These are phyloP conservation scores for Cladorhizidae sp. DNA, from an alignment of 37 sponge, comb jelly and placozoan genomes.

Conservation along the genomic window DNA sequence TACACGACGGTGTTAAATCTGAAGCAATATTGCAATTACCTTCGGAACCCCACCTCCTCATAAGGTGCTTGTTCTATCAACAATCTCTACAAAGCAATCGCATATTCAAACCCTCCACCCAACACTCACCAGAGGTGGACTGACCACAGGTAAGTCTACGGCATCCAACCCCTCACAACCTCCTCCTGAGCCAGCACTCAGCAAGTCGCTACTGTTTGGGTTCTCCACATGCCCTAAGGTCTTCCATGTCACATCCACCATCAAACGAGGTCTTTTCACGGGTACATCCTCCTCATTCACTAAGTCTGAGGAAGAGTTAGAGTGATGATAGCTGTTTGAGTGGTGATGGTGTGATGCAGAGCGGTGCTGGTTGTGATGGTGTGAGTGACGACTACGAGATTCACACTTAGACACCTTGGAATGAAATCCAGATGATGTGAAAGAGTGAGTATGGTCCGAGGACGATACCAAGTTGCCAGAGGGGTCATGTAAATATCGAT, in stretches of 20 bases:
- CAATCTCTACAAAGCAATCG: too few relatives aligned
- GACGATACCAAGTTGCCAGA: neutral
- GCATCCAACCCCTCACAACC: neutral
- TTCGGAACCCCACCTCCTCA: too few relatives aligned
- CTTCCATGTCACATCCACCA: constrained; percentile 19
- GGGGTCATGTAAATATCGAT: constrained; percentile 14
- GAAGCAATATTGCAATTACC: too few relatives aligned
- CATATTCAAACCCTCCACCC: too few relatives aligned
- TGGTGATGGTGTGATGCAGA: constrained; percentile 18
- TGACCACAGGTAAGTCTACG: neutral
- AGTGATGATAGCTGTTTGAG: neutral
- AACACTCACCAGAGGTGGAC: constrained; percentile 28
- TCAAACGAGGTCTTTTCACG: constrained; percentile 42
- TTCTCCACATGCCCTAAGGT: constrained; percentile 8
- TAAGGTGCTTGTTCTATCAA: too few relatives aligned
- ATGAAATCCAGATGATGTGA: neutral
- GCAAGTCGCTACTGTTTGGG: constrained; percentile 43
- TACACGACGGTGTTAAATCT: too few relatives aligned
- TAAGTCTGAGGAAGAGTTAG: neutral
- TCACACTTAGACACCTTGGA: constrained; percentile 27
- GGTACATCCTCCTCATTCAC: constrained; percentile 12
- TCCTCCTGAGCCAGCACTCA: neutral
- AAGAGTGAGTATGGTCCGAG: constrained; percentile 5
- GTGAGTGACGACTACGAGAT: constrained; percentile 4
- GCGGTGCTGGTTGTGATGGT: constrained; percentile 20